phyloP scores from a whole-genome alignment of 1,140 invertebrate species.

The Lepidotrigona ventralis region DNA sequence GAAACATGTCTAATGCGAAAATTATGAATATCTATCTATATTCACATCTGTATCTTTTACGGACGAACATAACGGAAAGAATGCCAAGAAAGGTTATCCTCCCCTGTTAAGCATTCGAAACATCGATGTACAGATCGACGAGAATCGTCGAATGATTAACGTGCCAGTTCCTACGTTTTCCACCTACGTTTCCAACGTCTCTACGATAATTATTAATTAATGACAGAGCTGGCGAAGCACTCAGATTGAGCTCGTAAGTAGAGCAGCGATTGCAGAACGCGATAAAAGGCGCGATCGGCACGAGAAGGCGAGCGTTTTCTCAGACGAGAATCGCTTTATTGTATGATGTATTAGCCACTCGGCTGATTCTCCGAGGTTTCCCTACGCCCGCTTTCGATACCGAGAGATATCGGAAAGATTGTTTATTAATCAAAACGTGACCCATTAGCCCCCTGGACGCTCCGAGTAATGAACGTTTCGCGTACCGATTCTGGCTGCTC shows the following conservation, averaged over 20 bases:
- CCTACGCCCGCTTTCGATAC: too few relatives aligned
- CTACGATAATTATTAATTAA: conserved; percentile 59
- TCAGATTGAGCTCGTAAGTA: background rate
- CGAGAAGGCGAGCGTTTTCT: conserved; percentile 14
- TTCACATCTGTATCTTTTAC: too few relatives aligned
- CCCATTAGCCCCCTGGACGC: background rate
- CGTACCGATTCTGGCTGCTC: background rate
- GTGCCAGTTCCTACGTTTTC: conserved; percentile 44
- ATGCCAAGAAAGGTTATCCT: too few relatives aligned
- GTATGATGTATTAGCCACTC: background rate
- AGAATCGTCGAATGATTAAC: conserved; percentile 65
- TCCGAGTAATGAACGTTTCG: background rate
- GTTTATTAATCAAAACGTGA: conserved; percentile 26
- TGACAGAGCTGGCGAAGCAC: conserved; percentile 13
- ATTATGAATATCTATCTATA: too few relatives aligned
- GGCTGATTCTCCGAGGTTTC: background rate
- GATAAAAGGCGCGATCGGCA: conserved; percentile 41
- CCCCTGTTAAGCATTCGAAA: too few relatives aligned
- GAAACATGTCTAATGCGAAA: too few relatives aligned
- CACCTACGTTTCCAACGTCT: conserved; percentile 40
- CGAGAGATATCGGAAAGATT: conserved; percentile 10
- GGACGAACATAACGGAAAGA: too few relatives aligned
- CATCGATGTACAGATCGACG: background rate
- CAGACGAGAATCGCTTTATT: background rate
- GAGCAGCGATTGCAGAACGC: conserved; percentile 17